Percentiles rank a stretch among this genome's conserved stretches.
Evolutionary conservation across 2,888 invertebrate species (phyloP).

Genomic region (Eilema caniola): DNA sequence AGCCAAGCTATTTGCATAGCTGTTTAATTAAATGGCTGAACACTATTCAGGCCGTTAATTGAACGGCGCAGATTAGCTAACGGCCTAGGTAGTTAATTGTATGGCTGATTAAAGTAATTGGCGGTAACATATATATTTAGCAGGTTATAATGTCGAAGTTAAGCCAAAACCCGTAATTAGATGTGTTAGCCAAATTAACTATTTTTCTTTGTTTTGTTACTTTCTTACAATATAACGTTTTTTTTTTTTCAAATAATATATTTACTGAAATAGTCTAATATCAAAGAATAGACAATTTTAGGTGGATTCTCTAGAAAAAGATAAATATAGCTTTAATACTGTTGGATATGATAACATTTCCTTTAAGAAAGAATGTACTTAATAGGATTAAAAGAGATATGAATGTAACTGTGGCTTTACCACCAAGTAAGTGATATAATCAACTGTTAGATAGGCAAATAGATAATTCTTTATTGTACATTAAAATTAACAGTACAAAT

Average conservation of each 20-base stretch:
- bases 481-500: background rate
- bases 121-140: background rate
- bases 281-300: slow-evolving; percentile 28
- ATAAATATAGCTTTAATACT: slow-evolving; percentile 33
- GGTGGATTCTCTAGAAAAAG: slow-evolving; percentile 45
- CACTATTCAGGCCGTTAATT: too few relatives aligned
- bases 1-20: too few relatives aligned
- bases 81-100: too few relatives aligned
- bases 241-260: background rate
- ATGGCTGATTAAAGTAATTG: too few relatives aligned
- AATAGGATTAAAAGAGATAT: slow-evolving; percentile 56
- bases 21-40: too few relatives aligned
- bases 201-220: background rate
- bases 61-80: too few relatives aligned
- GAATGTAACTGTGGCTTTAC: slow-evolving; percentile 40
- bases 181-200: too few relatives aligned
- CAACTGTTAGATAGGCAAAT: background rate
- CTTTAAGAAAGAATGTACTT: slow-evolving; percentile 43
- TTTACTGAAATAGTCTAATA: background rate
- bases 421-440: slow-evolving; percentile 34
- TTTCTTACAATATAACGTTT: background rate
- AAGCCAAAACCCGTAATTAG: too few relatives aligned
- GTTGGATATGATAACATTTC: slow-evolving; percentile 43
- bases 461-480: background rate
- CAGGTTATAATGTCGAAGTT: too few relatives aligned